These are phyloP conservation scores for Catagonus wagneri DNA, from an alignment of 2,113 vertebrate genomes.

Conservation along the genomic window DNA sequence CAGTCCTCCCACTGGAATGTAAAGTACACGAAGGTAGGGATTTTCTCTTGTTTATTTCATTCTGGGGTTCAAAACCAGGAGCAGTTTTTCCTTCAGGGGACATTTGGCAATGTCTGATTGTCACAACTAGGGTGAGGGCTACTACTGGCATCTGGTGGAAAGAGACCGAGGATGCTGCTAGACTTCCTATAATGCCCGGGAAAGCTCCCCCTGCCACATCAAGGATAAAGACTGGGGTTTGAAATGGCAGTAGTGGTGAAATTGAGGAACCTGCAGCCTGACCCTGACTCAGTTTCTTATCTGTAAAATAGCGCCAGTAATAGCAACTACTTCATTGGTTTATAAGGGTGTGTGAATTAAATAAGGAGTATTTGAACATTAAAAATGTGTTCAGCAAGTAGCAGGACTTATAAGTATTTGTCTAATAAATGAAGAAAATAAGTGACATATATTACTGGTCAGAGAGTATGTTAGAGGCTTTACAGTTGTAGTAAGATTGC, in stretches of 20 bases:
- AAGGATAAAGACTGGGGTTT: background rate
- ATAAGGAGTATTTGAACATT: too few species aligned
- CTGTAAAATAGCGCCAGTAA: too few species aligned
- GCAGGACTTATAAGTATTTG: background rate
- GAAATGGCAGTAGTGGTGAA: background rate
- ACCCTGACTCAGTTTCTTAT: too few species aligned
- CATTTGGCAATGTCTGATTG: background rate
- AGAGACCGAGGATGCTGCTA: background rate
- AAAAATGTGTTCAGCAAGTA: background rate
- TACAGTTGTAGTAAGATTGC: background rate
- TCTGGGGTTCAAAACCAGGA: background rate
- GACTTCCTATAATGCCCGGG: background rate
- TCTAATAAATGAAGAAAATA: background rate
- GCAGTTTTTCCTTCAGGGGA: background rate
- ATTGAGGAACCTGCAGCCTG: background rate
- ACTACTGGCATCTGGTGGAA: background rate
- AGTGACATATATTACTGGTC: background rate
- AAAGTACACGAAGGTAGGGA: background rate
- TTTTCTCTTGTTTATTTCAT: background rate
- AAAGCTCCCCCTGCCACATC: fast-evolving
- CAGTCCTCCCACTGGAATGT: background rate
- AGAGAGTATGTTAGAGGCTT: background rate
- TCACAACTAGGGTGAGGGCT: background rate
- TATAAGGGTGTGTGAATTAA: too few species aligned
- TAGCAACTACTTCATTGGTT: too few species aligned